Evolutionary conservation across 1,140 invertebrate genomes (phyloP).

Genomic region (Metaphire vulgaris): DNA sequence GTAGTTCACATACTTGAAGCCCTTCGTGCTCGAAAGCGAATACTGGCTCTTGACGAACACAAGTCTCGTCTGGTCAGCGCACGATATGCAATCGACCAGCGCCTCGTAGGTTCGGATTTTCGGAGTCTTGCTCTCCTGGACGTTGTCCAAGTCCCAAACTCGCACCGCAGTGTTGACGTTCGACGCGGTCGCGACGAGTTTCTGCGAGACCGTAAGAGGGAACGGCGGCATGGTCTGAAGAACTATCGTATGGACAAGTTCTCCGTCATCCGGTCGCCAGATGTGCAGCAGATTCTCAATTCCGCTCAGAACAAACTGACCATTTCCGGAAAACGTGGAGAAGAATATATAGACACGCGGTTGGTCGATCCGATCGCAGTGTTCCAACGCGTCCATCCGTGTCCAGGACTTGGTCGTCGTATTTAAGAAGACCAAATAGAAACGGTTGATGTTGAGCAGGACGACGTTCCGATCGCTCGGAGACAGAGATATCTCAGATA

Average conservation of each 20-base stretch:
- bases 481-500: slow-evolving; percentile 22
- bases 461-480: slow-evolving; percentile 20
- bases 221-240: slow-evolving; percentile 22
- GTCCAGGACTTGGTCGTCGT: not conserved
- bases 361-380: not conserved
- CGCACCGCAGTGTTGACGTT: slow-evolving; percentile 27
- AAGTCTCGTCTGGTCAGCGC: slow-evolving; percentile 5
- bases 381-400: not conserved
- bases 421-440: slow-evolving; percentile 21
- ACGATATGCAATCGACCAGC: slow-evolving; percentile 23
- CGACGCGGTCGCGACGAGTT: slow-evolving; percentile 25
- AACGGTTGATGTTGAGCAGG: slow-evolving; percentile 21
- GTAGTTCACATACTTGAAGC: slow-evolving; percentile 25
- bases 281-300: slow-evolving; percentile 19
- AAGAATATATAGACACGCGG: not conserved
- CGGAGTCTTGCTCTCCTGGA: not conserved
- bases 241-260: slow-evolving; percentile 23
- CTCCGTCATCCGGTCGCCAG: slow-evolving; percentile 19
- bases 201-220: slow-evolving; percentile 11
- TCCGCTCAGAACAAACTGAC: slow-evolving; percentile 20
- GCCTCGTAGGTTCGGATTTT: slow-evolving; percentile 19
- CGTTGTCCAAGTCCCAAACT: slow-evolving; percentile 28
- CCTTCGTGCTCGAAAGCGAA: slow-evolving; percentile 7
- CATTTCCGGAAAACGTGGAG: slow-evolving; percentile 7
- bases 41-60: slow-evolving; percentile 28